Percentiles rank a stretch among this genome's conserved stretches.
Conservation (phyloP, 2,888 invertebrate species). For the Tuta absoluta region DNA sequence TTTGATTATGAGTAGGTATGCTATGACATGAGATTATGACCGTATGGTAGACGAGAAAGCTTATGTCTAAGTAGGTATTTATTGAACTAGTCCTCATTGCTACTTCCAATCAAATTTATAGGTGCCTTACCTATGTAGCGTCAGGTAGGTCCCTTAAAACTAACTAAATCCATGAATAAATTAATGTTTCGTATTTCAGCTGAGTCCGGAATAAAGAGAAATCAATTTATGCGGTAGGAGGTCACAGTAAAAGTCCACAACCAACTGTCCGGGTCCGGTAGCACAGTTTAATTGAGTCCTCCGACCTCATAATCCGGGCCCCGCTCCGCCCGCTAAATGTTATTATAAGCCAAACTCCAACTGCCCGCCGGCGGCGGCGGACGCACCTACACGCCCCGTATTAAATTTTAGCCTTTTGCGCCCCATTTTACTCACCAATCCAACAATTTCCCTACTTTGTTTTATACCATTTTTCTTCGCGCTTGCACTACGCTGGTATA, state of each 20-base stretch:
- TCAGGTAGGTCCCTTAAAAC: background rate
- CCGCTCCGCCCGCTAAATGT: conserved; percentile 74
- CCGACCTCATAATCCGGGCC: conserved; percentile 77
- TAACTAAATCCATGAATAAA: background rate
- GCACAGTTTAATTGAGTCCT: conserved; percentile 80
- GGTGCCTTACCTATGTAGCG: too few relatives aligned
- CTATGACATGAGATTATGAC: background rate
- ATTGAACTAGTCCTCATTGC: too few relatives aligned
- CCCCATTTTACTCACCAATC: conserved; percentile 44
- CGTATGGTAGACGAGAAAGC: background rate
- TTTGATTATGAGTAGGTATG: background rate
- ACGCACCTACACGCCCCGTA: conserved; percentile 47
- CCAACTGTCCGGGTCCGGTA: conserved; percentile 74
- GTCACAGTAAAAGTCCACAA: conserved; percentile 76
- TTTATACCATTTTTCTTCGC: conserved; percentile 69
- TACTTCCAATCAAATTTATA: too few relatives aligned
- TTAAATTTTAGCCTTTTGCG: conserved; percentile 66
- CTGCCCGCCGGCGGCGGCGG: conserved; percentile 42
- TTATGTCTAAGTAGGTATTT: too few relatives aligned
- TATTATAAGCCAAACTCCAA: conserved; percentile 75
- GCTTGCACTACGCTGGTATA: conserved; percentile 58
- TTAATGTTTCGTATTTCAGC: conserved; percentile 27
- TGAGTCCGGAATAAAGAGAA: conserved; percentile 65
- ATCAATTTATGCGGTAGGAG: conserved; percentile 74
- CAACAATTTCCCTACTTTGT: conserved; percentile 52